A percentile compares a stretch with the other conserved stretches of the same genome.
Evolutionary conservation across 2,888 invertebrate species (phyloP).

Genomic region (Andricus curvator): DNA sequence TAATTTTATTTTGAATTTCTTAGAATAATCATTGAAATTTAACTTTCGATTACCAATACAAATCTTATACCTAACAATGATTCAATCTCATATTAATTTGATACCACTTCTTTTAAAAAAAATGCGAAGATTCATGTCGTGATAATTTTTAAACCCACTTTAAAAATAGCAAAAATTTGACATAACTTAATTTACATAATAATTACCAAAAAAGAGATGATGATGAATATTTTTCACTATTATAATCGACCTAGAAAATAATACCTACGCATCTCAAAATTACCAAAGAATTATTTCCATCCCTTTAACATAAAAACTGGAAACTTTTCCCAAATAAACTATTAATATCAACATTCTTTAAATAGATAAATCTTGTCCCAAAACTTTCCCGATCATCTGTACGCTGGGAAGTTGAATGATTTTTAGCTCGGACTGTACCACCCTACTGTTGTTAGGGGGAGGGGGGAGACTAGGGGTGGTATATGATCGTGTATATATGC

Average conservation of each 20-base stretch:
- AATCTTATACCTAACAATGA: no score
- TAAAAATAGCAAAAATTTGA: background rate
- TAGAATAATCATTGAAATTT: background rate
- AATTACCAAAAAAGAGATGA: background rate
- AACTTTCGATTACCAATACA: background rate
- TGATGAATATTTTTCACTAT: background rate
- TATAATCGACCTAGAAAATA: background rate
- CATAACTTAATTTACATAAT: background rate
- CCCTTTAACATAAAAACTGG: background rate
- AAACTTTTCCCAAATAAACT: background rate
- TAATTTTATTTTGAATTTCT: background rate
- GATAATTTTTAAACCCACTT: background rate
- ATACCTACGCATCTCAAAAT: background rate
- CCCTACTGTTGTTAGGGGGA: constrained; percentile 77
- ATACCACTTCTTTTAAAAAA: background rate
- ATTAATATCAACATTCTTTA: background rate
- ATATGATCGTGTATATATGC: constrained; percentile 78
- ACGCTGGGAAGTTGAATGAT: constrained; percentile 61
- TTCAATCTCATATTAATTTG: no score
- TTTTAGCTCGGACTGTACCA: constrained; percentile 76
- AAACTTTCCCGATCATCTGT: constrained; percentile 62
- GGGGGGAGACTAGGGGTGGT: constrained; percentile 77
- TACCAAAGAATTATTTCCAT: background rate
- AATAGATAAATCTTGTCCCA: constrained; percentile 1
- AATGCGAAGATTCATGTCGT: background rate